Percentiles rank a stretch among this genome's conserved stretches.
Evolutionary conservation across 2,113 vertebrate genomes (phyloP).

Genomic region (Thomomys bottae): DNA sequence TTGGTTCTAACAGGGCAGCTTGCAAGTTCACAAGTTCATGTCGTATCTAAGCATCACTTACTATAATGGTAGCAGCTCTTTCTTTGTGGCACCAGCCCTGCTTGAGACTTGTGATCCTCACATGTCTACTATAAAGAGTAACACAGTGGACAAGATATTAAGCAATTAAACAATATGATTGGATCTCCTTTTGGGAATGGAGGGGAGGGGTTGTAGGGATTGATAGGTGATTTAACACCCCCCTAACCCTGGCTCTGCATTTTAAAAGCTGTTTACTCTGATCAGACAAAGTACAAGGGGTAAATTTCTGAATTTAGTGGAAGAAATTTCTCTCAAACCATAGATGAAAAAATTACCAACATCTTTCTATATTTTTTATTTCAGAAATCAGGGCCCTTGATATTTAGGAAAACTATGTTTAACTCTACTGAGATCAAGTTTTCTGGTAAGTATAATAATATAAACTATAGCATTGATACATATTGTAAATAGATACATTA

Average conservation of each 20-base stretch:
- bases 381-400: conserved; percentile 88
- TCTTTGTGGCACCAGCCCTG: neutral
- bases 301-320: neutral
- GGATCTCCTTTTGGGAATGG: neutral
- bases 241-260: too few species aligned
- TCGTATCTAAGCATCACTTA: neutral
- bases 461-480: neutral
- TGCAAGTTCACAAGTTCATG: neutral
- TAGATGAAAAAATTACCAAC: conserved; percentile 22
- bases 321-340: neutral
- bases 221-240: too few species aligned
- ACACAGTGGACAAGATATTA: neutral
- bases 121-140: neutral
- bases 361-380: conserved; percentile 61
- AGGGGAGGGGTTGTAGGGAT: too few species aligned
- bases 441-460: conserved; percentile 85
- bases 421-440: conserved; percentile 89
- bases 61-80: neutral
- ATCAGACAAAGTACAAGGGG: neutral
- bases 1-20: neutral
- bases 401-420: conserved; percentile 91
- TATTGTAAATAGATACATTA: neutral
- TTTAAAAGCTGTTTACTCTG: neutral
- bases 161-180: neutral
- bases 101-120: neutral